Evolutionary conservation across 2,797 vertebrate species (phyloP), one percentile per base, ranked within the genome.

Genomic region (Arctocebus calabarensis): DNA sequence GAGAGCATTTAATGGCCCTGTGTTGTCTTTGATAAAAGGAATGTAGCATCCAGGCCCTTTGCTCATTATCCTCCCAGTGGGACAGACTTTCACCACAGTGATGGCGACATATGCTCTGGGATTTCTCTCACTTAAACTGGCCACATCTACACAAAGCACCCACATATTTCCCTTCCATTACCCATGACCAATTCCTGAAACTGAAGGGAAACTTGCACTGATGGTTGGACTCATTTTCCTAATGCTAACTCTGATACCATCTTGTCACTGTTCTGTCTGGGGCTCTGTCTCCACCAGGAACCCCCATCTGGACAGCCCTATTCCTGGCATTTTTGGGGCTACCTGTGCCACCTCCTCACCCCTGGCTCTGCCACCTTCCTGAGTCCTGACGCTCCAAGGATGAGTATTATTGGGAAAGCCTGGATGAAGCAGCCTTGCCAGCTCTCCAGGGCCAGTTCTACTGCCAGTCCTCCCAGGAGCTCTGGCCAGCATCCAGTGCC

Each of bases 21-120:
- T 4, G 27, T 19, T 12, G 23, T 48, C 48, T 12, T 25, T 11
- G 20, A 20, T 6, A 55, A 82, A 70, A 73, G 25, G 52, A 37
- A 66, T n/a, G 37, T 9, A 29, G 40, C 0, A 34, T 66, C 40
- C 17, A 66, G 59, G 34, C 64, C 20, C 84, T 25, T 12, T 34
- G 52, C 29, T 79, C 68, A 27, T 8, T 7, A 3, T n/a, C 25
- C 17, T 68, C 66, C 79, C 62, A 2, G 16, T 25, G 20, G 16
- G 48, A 43, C 1, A 11, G 7, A 68, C 2, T 2, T 62, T 64
- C 43, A 34, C 37, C 79, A n/a, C 3, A 2, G 5, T 0, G 29
- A 73, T 23, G 52, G 40, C 32, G 17, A 25, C 3, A 1, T 19
- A 52, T 59, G 84, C 59, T 25, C 25, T 20, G 19, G 25, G 22